phyloP scores from a whole-genome alignment of 2,113 vertebrate genomes.

The Bucco capensis region DNA sequence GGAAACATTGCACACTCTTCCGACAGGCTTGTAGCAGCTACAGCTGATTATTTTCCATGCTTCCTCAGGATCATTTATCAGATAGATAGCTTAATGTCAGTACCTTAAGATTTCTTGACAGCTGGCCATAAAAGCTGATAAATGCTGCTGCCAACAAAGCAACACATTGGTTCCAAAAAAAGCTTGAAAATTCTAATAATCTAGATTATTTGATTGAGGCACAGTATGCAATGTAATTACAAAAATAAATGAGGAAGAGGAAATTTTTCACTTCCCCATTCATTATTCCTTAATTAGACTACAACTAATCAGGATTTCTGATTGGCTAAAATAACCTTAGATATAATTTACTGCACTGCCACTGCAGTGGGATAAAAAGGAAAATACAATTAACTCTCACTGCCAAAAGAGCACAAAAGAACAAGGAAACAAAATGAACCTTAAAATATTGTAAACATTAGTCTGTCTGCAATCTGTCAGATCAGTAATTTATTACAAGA shows the following conservation, averaged over 20 bases:
- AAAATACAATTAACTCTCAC: not conserved
- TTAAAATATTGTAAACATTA: constrained; percentile 2
- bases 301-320: constrained; percentile 49
- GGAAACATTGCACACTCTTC: not conserved
- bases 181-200: constrained; percentile 43
- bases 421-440: not conserved
- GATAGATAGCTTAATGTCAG: not conserved
- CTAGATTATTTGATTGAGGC: constrained; percentile 60
- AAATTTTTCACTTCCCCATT: constrained; percentile 61
- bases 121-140: constrained; percentile 48
- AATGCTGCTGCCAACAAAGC: constrained; percentile 40
- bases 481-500: constrained; percentile 24
- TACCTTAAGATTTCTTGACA: constrained; percentile 51
- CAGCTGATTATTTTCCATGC: not conserved
- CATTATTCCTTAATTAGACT: constrained; percentile 63
- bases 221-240: constrained; percentile 50
- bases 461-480: constrained; percentile 2
- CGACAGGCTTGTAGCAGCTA: not conserved
- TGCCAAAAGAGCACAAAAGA: constrained; percentile 5
- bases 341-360: constrained; percentile 25
- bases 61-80: constrained; percentile 27
- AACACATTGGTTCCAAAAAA: not conserved
- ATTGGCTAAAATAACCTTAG: constrained; percentile 47
- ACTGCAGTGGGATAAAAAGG: not conserved
- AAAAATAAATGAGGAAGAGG: constrained; percentile 53